phyloP scores from a whole-genome alignment of 2,888 invertebrate genomes.

The Xiphydria camelus region DNA sequence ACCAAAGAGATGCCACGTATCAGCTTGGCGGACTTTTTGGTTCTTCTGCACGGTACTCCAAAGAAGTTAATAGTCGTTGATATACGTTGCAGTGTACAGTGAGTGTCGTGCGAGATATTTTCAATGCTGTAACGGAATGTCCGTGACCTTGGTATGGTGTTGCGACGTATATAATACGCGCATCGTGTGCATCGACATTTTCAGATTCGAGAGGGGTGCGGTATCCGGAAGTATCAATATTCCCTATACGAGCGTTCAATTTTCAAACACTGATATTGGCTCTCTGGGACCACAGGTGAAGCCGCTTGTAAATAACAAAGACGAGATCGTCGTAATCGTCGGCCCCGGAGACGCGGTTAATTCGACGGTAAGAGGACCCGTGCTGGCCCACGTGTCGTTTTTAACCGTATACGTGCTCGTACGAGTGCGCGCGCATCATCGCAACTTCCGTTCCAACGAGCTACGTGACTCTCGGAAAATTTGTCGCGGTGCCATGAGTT shows the following conservation, averaged over 20 bases:
- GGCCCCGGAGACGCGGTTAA: conserved; percentile 79
- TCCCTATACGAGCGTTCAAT: conserved; percentile 79
- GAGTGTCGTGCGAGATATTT: conserved; percentile 62
- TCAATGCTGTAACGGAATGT: no score
- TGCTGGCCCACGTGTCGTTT: no score
- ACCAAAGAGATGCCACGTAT: conserved; percentile 69
- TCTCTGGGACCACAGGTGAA: conserved; percentile 69
- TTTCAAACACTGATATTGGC: conserved; percentile 72
- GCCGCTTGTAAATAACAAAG: conserved; percentile 65
- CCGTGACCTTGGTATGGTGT: no score
- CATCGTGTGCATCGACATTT: conserved; percentile 47
- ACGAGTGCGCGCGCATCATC: no score
- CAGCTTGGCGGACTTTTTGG: conserved; percentile 81
- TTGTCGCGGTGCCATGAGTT: no score
- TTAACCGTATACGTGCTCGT: no score
- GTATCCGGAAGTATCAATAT: conserved; percentile 85
- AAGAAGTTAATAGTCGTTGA: conserved; percentile 68
- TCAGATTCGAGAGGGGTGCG: conserved; percentile 77
- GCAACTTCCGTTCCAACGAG: no score
- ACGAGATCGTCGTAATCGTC: conserved; percentile 75
- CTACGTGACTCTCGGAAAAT: no score
- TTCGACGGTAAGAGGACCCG: conserved; percentile 69
- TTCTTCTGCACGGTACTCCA: conserved; percentile 67
- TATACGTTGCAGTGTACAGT: conserved; percentile 69
- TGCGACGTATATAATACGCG: background rate